Evolutionary conservation across 1,140 invertebrate genomes (phyloP), one percentile per base, ranked within the genome.

Genomic region (Rhizoglyphus robini): DNA sequence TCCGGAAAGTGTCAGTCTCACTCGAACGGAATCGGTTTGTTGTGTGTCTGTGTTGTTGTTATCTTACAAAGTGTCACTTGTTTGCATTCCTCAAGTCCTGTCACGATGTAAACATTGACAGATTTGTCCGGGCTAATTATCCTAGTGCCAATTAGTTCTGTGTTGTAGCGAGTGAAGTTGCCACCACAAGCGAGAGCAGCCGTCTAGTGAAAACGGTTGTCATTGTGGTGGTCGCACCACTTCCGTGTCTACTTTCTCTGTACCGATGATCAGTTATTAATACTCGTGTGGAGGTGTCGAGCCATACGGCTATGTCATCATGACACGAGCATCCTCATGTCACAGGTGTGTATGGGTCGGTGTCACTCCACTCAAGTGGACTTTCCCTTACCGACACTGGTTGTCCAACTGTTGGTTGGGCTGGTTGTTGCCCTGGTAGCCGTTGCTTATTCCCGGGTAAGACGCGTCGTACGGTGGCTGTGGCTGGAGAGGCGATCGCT

Each of bases 381-480:
- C 8, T 11, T 32, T 32, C 31, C 13, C 29, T 60, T 29, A 60
- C 27, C 27, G 27, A 27, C 27, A 15, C 13, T 15, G 15, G 32
- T 29, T 13, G 58, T 60, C 13, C 15, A 29, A n/a, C 11, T 27
- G 30, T 3, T 60, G 23, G n/a, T 51, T 51, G 48, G 18, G 13
- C 13, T 60, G 27, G 29, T 20, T 60, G 58, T 60, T 60, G 2
- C 3, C 27, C 29, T 60, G 58, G 29, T 60, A 60, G 15, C 58
- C 27, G 30, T 60, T 60, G 15, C 30, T 60, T 15, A 60, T 29
- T 29, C 58, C 58, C 15, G 32, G n/a, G 36, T 32, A 60, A 34
- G 15, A n/a, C 15, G 32, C 1, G 29, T 60, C 25, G 30, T 60
- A 32, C 23, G 27, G 30, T 46, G 58, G 58, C 27, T 27, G n/a